A percentile compares a stretch with the other conserved stretches of the same genome.
Conservation (phyloP, 2,113 vertebrate genomes). For the Phaethornis superciliosus region DNA sequence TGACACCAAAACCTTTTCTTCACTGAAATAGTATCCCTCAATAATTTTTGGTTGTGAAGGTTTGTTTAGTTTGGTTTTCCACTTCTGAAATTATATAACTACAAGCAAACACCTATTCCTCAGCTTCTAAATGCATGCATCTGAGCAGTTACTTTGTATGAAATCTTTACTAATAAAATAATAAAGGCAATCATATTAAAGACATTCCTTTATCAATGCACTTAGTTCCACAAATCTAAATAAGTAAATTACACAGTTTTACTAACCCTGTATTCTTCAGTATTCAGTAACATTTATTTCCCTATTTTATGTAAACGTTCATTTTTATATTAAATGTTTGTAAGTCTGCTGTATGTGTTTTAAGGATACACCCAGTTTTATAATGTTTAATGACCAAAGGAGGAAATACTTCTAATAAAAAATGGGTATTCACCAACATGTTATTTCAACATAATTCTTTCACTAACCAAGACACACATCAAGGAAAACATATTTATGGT, state of each 20-base stretch:
- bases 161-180: not conserved
- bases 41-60: not conserved
- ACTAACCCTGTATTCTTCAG: too few relatives aligned
- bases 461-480: conserved; percentile 20
- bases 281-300: not conserved
- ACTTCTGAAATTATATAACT: not conserved
- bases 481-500: conserved; percentile 44
- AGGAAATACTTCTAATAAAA: not conserved
- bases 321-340: not conserved
- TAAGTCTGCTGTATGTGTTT: not conserved
- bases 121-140: not conserved
- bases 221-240: not conserved
- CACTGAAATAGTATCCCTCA: not conserved
- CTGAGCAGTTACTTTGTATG: not conserved
- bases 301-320: not conserved
- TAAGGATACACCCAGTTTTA: not conserved
- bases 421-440: not conserved
- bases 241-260: not conserved
- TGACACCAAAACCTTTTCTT: not conserved
- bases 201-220: not conserved
- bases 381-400: not conserved
- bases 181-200: not conserved
- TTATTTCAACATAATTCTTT: conserved; percentile 33
- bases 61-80: not conserved
- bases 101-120: not conserved